These are phyloP conservation scores for Rhynchomys soricoides DNA, from an alignment of 2,113 vertebrate genomes.

Conservation along the genomic window DNA sequence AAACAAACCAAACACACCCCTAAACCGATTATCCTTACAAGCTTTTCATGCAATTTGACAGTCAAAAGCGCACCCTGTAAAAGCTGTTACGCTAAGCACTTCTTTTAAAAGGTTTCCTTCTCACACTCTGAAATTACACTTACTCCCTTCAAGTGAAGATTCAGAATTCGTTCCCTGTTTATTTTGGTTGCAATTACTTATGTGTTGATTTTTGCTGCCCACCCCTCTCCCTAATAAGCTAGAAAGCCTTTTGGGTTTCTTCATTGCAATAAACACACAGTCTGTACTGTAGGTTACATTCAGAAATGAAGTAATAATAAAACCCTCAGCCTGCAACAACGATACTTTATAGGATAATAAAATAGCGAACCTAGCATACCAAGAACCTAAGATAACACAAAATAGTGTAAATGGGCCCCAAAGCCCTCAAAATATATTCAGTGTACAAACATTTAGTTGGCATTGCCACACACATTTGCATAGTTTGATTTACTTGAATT, in stretches of 20 bases:
- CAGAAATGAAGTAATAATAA: constrained; percentile 39
- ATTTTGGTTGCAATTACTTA: constrained; percentile 68
- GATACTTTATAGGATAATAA: not conserved
- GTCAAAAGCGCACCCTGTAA: constrained; percentile 72
- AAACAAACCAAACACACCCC: not conserved
- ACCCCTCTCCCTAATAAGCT: not conserved
- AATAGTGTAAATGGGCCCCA: not conserved
- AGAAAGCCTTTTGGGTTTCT: constrained; percentile 56
- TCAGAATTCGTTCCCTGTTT: constrained; percentile 59
- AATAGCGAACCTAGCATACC: not conserved
- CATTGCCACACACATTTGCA: not conserved
- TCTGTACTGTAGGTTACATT: constrained; percentile 32
- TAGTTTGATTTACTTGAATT: constrained; percentile 22
- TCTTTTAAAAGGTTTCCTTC: constrained; percentile 77
- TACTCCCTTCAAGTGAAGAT: constrained; percentile 68
- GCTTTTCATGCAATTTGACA: constrained; percentile 71
- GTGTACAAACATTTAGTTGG: not conserved
- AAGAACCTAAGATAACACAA: not conserved
- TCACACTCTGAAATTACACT: constrained; percentile 76
- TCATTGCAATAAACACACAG: constrained; percentile 61
- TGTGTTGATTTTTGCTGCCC: constrained; percentile 38
- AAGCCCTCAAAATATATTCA: constrained; percentile 25
- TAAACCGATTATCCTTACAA: constrained; percentile 68
- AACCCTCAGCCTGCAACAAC: not conserved
- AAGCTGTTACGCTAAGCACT: constrained; percentile 78